Conservation (phyloP, 2,888 invertebrate genomes). For the Halocaridina rubra region DNA sequence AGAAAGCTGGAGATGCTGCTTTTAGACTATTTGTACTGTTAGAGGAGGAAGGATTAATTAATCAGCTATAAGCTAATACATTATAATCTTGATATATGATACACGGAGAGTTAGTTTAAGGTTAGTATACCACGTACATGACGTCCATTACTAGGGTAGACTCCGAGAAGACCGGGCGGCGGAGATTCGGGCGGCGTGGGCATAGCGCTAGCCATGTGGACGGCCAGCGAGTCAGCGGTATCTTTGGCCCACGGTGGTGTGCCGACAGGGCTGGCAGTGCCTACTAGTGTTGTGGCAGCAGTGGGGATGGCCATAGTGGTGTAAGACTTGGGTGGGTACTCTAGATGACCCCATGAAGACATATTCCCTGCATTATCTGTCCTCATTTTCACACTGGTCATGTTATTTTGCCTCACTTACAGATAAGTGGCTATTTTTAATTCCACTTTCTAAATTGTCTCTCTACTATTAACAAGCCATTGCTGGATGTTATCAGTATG, state of each 20-base stretch:
- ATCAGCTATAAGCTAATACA: too few relatives aligned
- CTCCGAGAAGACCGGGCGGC: constrained; percentile 5
- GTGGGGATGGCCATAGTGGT: constrained; percentile 4
- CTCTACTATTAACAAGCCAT: not conserved
- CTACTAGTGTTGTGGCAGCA: not conserved
- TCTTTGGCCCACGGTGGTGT: not conserved
- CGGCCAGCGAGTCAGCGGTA: constrained; percentile 6
- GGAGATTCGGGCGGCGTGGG: constrained; percentile 47
- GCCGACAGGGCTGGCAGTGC: not conserved
- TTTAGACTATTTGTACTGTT: too few relatives aligned
- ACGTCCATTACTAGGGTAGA: not conserved
- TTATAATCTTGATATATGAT: too few relatives aligned
- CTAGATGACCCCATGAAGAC: constrained; percentile 29
- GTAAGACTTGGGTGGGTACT: constrained; percentile 26
- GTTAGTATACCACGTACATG: too few relatives aligned
- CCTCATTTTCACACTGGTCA: constrained; percentile 14
- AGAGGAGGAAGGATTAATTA: too few relatives aligned
- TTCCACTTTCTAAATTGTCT: not conserved
- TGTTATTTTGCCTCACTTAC: too few relatives aligned
- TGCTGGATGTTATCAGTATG: not conserved
- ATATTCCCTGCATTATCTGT: constrained; percentile 16
- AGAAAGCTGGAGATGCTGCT: too few relatives aligned
- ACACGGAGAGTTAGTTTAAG: too few relatives aligned
- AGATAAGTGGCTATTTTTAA: not conserved
- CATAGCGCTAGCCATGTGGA: constrained; percentile 37